Percentiles rank a stretch among this genome's conserved stretches.
These are phyloP conservation scores for Lepus europaeus DNA, from an alignment of 2,113 vertebrate species.

Conservation along the genomic window DNA sequence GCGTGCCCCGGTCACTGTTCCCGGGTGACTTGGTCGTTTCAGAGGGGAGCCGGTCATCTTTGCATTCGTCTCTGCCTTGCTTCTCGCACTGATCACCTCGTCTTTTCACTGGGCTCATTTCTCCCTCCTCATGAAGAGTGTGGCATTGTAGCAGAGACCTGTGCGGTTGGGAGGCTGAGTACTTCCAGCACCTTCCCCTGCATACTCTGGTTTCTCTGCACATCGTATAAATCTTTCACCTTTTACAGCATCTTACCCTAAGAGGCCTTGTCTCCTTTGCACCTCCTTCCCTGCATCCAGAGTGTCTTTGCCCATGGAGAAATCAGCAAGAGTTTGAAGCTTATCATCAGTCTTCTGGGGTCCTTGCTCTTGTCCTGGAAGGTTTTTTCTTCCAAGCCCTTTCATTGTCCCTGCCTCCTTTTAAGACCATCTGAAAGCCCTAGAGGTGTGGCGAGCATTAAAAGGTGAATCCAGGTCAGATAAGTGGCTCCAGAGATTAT, in stretches of 20 bases:
- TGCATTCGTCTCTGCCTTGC: background rate
- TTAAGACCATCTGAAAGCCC: background rate
- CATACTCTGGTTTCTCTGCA: too few relatives aligned
- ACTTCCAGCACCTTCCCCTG: background rate
- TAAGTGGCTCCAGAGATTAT: constrained; percentile 44
- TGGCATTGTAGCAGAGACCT: background rate
- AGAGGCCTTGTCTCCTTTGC: background rate
- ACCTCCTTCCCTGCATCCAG: background rate
- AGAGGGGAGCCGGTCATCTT: background rate
- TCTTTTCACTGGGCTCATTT: background rate
- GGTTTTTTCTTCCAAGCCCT: background rate
- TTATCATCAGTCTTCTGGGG: constrained; percentile 1
- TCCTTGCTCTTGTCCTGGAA: background rate
- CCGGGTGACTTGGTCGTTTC: background rate
- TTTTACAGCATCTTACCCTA: background rate
- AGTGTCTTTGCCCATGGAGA: background rate
- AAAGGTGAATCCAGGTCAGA: constrained; percentile 45
- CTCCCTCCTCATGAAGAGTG: background rate
- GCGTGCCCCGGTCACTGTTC: background rate
- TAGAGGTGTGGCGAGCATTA: background rate
- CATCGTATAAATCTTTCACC: too few relatives aligned
- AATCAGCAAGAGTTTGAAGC: background rate
- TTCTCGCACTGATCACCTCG: background rate
- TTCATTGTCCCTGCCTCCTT: background rate
- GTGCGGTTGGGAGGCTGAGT: background rate